Evolutionary conservation across 2,797 vertebrate genomes (phyloP).

Genomic region (Aratinga solstitialis): DNA sequence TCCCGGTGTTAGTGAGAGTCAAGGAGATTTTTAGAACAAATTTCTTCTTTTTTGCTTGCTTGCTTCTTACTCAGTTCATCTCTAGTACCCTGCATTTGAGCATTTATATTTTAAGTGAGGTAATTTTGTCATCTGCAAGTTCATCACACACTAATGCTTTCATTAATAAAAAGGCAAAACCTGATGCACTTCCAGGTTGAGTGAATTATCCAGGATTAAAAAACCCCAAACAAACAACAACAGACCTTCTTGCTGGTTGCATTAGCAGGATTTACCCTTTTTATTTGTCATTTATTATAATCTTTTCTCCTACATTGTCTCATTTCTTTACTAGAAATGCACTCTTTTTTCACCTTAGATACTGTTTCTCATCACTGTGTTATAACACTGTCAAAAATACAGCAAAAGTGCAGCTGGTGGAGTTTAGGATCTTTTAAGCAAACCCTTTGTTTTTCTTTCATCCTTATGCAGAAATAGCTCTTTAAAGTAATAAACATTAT

Average conservation of each 20-base stretch:
- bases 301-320: neutral
- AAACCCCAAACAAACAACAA: neutral
- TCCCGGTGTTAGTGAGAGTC: neutral
- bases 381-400: neutral
- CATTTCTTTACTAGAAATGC: neutral
- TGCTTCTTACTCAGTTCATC: neutral
- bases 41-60: neutral
- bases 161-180: neutral
- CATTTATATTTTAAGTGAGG: neutral
- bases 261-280: neutral
- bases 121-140: constrained; percentile 26
- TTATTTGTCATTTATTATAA: neutral
- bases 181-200: constrained; percentile 14
- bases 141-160: neutral
- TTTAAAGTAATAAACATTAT: neutral
- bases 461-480: neutral
- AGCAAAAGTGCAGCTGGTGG: neutral
- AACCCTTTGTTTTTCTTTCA: neutral
- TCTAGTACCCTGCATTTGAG: neutral
- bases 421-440: neutral
- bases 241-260: neutral
- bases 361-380: neutral
- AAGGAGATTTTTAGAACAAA: neutral
- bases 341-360: neutral
- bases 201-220: constrained; percentile 1